Evolutionary conservation across 2,888 invertebrate species (phyloP).

Genomic region (Diplolepis rosae): DNA sequence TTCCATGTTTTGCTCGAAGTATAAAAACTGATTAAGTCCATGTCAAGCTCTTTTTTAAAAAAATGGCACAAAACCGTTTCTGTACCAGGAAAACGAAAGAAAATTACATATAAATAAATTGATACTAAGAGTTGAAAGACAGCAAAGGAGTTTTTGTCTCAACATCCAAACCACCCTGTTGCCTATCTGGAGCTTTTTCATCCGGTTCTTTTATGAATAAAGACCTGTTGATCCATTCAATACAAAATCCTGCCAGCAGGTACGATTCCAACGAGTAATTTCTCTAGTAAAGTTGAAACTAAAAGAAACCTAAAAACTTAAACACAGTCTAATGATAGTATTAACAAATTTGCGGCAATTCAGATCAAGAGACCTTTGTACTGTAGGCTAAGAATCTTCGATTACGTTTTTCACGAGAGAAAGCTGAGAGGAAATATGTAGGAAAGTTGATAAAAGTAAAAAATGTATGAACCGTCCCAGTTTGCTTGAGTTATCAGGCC

Average conservation of each 20-base stretch:
- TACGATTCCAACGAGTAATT: slow-evolving; percentile 4
- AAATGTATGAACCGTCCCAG: slow-evolving; percentile 70
- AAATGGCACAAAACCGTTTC: too few relatives aligned
- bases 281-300: not conserved
- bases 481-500: slow-evolving; percentile 65
- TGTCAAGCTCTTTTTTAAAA: too few relatives aligned
- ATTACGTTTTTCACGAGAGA: slow-evolving; percentile 38
- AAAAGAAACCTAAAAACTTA: not conserved
- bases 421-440: slow-evolving; percentile 42
- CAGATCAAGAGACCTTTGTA: not conserved
- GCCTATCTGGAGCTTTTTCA: slow-evolving; percentile 1
- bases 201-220: slow-evolving; percentile 6
- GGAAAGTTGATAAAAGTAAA: slow-evolving; percentile 53
- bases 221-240: slow-evolving; percentile 31
- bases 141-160: too few relatives aligned
- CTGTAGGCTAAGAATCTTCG: not conserved
- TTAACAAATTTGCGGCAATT: not conserved
- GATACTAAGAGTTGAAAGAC: too few relatives aligned
- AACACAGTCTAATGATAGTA: not conserved
- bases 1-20: too few relatives aligned
- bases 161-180: not conserved
- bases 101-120: too few relatives aligned
- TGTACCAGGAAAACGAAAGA: too few relatives aligned
- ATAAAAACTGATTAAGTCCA: too few relatives aligned
- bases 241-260: not conserved